These are phyloP conservation scores for Heliothis peltigera DNA, from an alignment of 2,888 invertebrate genomes.

Conservation along the genomic window DNA sequence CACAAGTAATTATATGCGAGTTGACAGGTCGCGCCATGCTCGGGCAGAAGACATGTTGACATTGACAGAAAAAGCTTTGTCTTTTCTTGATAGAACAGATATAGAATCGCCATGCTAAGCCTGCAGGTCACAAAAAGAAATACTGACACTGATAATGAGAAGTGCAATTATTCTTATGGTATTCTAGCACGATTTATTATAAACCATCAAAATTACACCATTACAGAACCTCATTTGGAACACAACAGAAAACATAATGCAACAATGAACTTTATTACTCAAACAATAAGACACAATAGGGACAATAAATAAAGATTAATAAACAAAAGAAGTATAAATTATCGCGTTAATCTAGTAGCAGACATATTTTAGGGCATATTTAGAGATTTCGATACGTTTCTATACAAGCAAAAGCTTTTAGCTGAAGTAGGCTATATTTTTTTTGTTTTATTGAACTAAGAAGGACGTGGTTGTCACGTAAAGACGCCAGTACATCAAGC, in stretches of 20 bases:
- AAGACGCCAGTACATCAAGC: no score
- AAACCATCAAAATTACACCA: not conserved
- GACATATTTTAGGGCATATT: slow-evolving; percentile 27
- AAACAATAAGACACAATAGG: not conserved
- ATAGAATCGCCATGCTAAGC: no score
- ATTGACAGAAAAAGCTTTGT: no score
- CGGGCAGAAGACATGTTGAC: no score
- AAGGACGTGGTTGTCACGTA: not conserved
- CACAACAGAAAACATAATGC: not conserved
- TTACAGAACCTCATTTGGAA: not conserved
- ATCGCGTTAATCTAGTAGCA: slow-evolving; percentile 22
- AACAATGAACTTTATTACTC: not conserved
- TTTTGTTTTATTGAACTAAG: slow-evolving; percentile 2
- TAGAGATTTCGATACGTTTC: slow-evolving; percentile 19
- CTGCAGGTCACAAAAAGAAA: no score
- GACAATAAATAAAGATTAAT: slow-evolving; percentile 14
- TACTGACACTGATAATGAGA: not conserved
- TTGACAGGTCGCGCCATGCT: no score
- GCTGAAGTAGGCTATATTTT: slow-evolving; percentile 8
- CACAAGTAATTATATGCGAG: no score
- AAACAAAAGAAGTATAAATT: slow-evolving; percentile 19
- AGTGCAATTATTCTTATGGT: not conserved
- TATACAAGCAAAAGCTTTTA: slow-evolving; percentile 9
- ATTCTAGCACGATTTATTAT: no score
- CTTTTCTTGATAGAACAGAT: no score